Evolutionary conservation across 2,888 invertebrate species (phyloP).

Genomic region (Caenorhabditis japonica): DNA sequence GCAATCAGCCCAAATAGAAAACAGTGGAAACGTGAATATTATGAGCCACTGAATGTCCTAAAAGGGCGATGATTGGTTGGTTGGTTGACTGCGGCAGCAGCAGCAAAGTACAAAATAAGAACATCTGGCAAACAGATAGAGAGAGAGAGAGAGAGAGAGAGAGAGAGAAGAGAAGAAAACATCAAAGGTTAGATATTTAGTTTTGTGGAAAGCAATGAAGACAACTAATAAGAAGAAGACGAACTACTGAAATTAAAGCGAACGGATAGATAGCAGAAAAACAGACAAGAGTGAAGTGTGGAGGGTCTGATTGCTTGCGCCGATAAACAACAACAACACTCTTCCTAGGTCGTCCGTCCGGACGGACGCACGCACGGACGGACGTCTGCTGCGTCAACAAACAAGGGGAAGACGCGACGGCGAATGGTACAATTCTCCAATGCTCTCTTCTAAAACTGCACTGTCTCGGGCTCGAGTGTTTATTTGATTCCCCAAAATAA

Average conservation of each 20-base stretch:
- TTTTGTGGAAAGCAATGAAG: neutral
- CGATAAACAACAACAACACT: slow-evolving; percentile 41
- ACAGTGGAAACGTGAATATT: neutral
- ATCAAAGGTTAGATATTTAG: neutral
- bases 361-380: too few species aligned
- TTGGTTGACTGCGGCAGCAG: slow-evolving; percentile 5
- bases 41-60: slow-evolving; percentile 13
- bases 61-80: slow-evolving; percentile 29
- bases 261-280: neutral
- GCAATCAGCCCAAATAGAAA: too few species aligned
- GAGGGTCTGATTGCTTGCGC: slow-evolving; percentile 3
- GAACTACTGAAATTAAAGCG: neutral
- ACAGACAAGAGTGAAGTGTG: neutral
- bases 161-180: slow-evolving; percentile 2
- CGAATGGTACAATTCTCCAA: slow-evolving; percentile 22
- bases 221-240: neutral
- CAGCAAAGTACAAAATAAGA: slow-evolving; percentile 25
- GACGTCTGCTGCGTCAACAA: slow-evolving; percentile 36
- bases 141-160: too few species aligned
- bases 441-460: neutral
- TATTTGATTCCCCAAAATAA: slow-evolving; percentile 34
- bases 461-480: slow-evolving; percentile 15
- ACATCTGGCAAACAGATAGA: too few species aligned
- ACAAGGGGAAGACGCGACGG: too few species aligned
- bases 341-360: slow-evolving; percentile 9